Evolutionary conservation across 2,888 invertebrate species (phyloP), one percentile per base, ranked within the genome.

Genomic region (Chloromyia formosa): DNA sequence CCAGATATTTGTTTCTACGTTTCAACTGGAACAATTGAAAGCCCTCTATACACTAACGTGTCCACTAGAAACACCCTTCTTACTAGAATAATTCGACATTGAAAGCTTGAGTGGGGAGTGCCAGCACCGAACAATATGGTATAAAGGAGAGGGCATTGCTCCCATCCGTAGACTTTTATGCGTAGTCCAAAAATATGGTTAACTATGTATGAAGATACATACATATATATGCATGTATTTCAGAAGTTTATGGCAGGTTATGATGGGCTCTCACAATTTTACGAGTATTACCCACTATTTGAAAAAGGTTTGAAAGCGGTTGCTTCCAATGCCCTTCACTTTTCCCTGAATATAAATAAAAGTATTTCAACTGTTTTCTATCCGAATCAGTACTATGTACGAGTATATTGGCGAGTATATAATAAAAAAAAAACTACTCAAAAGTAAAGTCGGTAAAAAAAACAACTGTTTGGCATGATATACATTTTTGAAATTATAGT

Each of bases 251-350:
- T 66, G 49, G 66, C 9, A 66, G 49, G 66, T 45, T 45, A 66
- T 66, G 66, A 66, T 66, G 22, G 66, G 45, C 49, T 66, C 49
- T 66, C 49, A 49, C 20, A 45, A 66, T 66, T 66, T 66, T 66
- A 66, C 45, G 27, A 35, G 3, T 35, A 35, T 35, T 45, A 66
- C 45, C 23, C 45, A 14, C 66, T 12, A 49, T 66, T 45, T 40
- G 16, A 40, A n/a, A 49, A 49, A 66, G 49, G 49, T 45, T 22
- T 23, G 49, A 1, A 35, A 35, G 27, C 27, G 3, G 27, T 35
- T 35, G 27, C 27, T 35, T 2, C 27, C 27, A 35, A 35, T 4
- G 2, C 27, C 27, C 2, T 35, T 35, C 27, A 35, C 27, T 35
- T 35, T 56, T 18, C 12, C 4, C 20, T 40, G 40, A 45, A 61